A percentile compares a stretch with the other conserved stretches of the same genome.
phyloP scores from a whole-genome alignment of 2,888 invertebrate species.

The Actias luna region DNA sequence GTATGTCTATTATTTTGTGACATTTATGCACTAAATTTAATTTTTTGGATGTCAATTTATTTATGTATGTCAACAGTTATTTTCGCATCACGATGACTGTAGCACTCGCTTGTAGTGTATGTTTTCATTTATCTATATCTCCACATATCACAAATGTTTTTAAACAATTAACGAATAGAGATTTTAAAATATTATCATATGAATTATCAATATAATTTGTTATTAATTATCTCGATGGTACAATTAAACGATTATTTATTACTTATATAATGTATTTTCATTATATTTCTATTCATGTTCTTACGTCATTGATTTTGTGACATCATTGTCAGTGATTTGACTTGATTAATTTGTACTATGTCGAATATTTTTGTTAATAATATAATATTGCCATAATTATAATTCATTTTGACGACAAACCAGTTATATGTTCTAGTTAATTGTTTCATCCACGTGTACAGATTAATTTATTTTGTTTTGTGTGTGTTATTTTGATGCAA shows the following conservation, averaged over 20 bases:
- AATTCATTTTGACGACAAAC: conserved; percentile 55
- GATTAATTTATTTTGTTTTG: conserved; percentile 75
- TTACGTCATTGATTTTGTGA: conserved; percentile 4
- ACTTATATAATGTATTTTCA: conserved; percentile 12
- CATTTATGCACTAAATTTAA: conserved; percentile 62
- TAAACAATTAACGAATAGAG: conserved; percentile 21
- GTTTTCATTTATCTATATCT: conserved; percentile 44
- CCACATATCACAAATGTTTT: conserved; percentile 40
- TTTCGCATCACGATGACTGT: conserved; percentile 34
- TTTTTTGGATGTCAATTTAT: conserved; percentile 48
- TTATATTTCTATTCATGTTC: conserved; percentile 28
- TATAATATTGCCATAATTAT: conserved; percentile 70
- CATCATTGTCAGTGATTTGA: too few species aligned
- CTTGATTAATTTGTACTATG: too few species aligned
- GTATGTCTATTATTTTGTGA: conserved; percentile 55
- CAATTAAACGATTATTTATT: neutral
- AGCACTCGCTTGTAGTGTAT: conserved; percentile 74
- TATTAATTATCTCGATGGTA: neutral
- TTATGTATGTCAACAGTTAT: conserved; percentile 41
- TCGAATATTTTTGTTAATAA: conserved; percentile 23
- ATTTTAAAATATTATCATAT: neutral
- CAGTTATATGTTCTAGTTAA: conserved; percentile 56
- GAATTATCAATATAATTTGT: neutral
- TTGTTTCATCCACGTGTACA: conserved; percentile 66
- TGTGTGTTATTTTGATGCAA: conserved; percentile 62